Evolutionary conservation across 2,113 vertebrate species (phyloP), one percentile per base, ranked within the genome.

Genomic region (Hylia prasina): DNA sequence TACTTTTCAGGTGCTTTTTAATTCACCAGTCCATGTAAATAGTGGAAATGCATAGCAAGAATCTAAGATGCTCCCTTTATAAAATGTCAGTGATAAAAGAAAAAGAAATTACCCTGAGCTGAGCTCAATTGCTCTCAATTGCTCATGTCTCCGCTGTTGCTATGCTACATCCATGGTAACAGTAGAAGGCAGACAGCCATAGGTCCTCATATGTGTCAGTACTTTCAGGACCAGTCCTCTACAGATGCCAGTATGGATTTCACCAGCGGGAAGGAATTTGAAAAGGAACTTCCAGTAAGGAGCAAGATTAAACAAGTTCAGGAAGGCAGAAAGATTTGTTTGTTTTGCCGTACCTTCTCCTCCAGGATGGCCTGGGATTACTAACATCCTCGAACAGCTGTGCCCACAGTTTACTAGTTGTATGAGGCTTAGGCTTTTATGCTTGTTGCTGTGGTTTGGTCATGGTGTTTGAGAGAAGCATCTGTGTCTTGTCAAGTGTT

Each of bases 151-250:
- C 44, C 45, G 31, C n/a, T 80, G 11, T 50, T 69, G 37, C 40
- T n/a, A n/a, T 40, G 42, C 60, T 39, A 17, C 25, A 40, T 44
- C 31, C 7, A 1, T 37, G 25, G 9, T 53, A 58, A 28, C 7
- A 50, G 31, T 2, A 25, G 47, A 57, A 87, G 54, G 18, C 31
- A 68, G 30, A 1, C n/a, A 69, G 58, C 27, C 15, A 1, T 21
- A 40, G 39, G 14, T 48, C 3, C 7, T 61, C 4, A 0, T 1
- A 3, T 19, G 18, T 83, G 25, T 42, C 77, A 57, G 3, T 39
- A 2, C 31, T 71, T 57, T 21, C 33, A 58, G 66, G 50, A 35
- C 23, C 14, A 35, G 17, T 35, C 50, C 47, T 48, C 0, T 0
- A 31, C 54, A 69, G 31, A 30, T 65, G 33, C 13, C 39, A 27